Conservation (phyloP, 2,888 invertebrate species). For the Chymomyza fuscimana region DNA sequence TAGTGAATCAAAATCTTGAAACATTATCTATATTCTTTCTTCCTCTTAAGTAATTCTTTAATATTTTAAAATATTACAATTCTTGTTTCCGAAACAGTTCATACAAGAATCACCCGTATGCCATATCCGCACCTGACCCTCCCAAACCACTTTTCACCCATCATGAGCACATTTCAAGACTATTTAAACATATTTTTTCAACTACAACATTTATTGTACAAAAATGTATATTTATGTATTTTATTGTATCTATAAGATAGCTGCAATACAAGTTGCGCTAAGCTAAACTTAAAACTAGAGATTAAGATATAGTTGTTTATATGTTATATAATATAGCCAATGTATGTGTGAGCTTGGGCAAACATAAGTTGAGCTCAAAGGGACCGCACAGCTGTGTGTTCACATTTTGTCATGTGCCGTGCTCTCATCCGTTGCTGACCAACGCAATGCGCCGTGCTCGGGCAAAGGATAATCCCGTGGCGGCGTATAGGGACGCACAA, state of each 20-base stretch:
- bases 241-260: constrained; percentile 25
- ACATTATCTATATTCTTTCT: too few relatives aligned
- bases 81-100: too few relatives aligned
- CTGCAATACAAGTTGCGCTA: constrained; percentile 78
- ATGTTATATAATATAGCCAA: constrained; percentile 26
- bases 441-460: constrained; percentile 55
- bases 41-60: too few relatives aligned
- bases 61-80: too few relatives aligned
- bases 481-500: constrained; percentile 84
- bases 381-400: constrained; percentile 39
- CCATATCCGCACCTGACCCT: too few relatives aligned
- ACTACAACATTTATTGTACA: neutral
- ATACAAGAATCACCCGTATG: too few relatives aligned
- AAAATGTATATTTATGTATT: constrained; percentile 28
- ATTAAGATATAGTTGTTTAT: neutral
- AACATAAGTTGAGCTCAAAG: constrained; percentile 47
- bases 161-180: constrained; percentile 19
- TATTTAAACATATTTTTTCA: constrained; percentile 12
- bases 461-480: constrained; percentile 86
- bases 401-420: constrained; percentile 58
- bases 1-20: too few relatives aligned
- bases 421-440: constrained; percentile 80
- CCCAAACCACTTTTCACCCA: constrained; percentile 15
- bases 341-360: constrained; percentile 36
- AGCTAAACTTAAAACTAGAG: constrained; percentile 49